Percentiles rank a stretch among this genome's conserved stretches.
These are phyloP conservation scores for Pteronotus mesoamericanus DNA, from an alignment of 2,797 vertebrate genomes.

Conservation along the genomic window DNA sequence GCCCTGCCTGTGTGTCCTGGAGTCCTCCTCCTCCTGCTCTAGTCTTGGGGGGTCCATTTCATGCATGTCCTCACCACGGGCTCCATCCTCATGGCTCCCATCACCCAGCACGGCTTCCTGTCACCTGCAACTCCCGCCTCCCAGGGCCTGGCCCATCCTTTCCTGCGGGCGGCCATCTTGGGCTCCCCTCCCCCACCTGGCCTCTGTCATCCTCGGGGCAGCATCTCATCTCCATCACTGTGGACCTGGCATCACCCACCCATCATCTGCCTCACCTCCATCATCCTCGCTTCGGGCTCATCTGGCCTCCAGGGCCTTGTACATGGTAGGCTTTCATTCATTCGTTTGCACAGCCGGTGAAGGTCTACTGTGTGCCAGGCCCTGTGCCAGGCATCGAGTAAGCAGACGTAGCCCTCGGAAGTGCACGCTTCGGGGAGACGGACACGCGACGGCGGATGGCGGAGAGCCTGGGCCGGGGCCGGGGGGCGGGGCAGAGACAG, in stretches of 20 bases:
- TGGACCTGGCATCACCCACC: conserved; percentile 1
- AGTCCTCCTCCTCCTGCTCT: background rate
- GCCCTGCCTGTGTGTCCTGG: background rate
- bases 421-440: conserved; percentile 24
- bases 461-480: background rate
- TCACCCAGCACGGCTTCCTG: background rate
- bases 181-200: background rate
- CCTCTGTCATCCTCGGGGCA: background rate
- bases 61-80: background rate
- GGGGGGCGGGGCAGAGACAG: background rate
- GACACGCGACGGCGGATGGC: background rate
- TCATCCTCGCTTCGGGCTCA: conserved; percentile 35
- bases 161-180: background rate
- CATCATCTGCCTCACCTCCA: conserved; percentile 29
- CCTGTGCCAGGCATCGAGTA: conserved; percentile 64
- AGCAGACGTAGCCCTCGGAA: conserved; percentile 36
- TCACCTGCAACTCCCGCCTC: background rate
- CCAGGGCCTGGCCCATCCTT: background rate
- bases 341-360: conserved; percentile 64
- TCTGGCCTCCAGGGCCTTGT: conserved; percentile 75
- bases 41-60: background rate
- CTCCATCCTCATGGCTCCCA: background rate
- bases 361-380: conserved; percentile 74
- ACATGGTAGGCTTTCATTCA: conserved; percentile 76
- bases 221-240: conserved; percentile 43